Conservation (phyloP, 2,888 invertebrate species). For the Caenorhabditis plicata region DNA sequence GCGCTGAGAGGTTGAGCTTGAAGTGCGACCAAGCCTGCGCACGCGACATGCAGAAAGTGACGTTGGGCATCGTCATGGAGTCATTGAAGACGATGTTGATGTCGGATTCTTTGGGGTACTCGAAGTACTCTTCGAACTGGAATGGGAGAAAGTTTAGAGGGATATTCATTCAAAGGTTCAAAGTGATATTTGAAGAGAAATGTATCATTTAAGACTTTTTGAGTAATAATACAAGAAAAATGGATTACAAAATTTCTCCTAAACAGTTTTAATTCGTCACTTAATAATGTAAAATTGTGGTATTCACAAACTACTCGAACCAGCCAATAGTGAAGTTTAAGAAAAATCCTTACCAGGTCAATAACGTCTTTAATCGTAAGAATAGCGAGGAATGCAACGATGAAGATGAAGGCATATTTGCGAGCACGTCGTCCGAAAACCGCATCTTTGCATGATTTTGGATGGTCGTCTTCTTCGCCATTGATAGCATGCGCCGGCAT, state of each 20-base stretch:
- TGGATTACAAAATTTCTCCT: too few species aligned
- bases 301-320: too few species aligned
- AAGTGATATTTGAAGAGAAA: too few species aligned
- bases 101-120: constrained; percentile 60
- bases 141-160: constrained; percentile 3
- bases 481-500: constrained; percentile 18
- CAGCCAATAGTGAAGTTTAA: constrained; percentile 1
- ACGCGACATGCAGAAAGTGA: constrained; percentile 63
- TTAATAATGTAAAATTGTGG: constrained; percentile 2
- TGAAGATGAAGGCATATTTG: constrained; percentile 60
- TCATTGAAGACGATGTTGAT: constrained; percentile 63
- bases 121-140: constrained; percentile 56
- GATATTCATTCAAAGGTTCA: too few species aligned
- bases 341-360: constrained; percentile 45
- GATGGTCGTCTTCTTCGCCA: constrained; percentile 28
- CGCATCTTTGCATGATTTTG: constrained; percentile 43
- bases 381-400: constrained; percentile 59
- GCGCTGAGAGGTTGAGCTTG: constrained; percentile 49
- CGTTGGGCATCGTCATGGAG: constrained; percentile 63
- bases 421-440: constrained; percentile 48
- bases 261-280: too few species aligned
- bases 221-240: too few species aligned
- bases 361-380: constrained; percentile 61
- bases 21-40: constrained; percentile 63
- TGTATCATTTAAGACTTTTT: too few species aligned